Evolutionary conservation across 2,888 invertebrate species (phyloP), one percentile per base, ranked within the genome.

Genomic region (Pristionchus japonicus): DNA sequence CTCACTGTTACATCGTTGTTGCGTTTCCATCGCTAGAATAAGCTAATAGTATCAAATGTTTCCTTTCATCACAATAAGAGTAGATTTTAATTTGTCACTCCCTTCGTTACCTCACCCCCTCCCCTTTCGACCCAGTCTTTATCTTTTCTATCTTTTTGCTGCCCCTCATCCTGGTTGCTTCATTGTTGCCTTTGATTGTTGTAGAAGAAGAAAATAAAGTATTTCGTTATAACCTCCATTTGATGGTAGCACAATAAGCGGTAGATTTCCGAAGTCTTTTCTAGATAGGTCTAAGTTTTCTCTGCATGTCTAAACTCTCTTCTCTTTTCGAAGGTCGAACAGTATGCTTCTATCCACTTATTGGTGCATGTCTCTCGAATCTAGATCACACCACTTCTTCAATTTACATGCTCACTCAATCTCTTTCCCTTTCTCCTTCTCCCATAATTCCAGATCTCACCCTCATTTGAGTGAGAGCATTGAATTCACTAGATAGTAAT

Each of bases 401-500:
- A 31, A 49, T 80, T 20, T 31, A 2, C 31, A 82, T 52, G 17
- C 27, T 7, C 20, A 49, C 34, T 80, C 47, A 13, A 49, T 82
- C 49, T 31, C 49, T 82, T 43, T 15, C 34, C 40, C 31, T 27
- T 31, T 82, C 82, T 34, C 31, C 31, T 82, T 77, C 77, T 77
- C 20, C 31, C n/a, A 31, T 77, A 43, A 67, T 77, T 82, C 49
- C 43, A 43, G 23, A n/a, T 43, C 80, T 17, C 80, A 11, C 37
- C 31, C 37, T 43, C 80, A 47, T 80, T 80, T 80, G 34, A 80
- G 80, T 43, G 47, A 40, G 47, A n/a, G 77, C n/a, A n/a, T 40
- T 13, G 74, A 43, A 40, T 74, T 74, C 74, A 40, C 74, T 74
- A 74, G 80, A 74, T 74, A 80, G 80, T 80, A 80, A 80, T 80